Evolutionary conservation across 2,113 vertebrate species (phyloP).

Genomic region (Argyrosomus japonicus): DNA sequence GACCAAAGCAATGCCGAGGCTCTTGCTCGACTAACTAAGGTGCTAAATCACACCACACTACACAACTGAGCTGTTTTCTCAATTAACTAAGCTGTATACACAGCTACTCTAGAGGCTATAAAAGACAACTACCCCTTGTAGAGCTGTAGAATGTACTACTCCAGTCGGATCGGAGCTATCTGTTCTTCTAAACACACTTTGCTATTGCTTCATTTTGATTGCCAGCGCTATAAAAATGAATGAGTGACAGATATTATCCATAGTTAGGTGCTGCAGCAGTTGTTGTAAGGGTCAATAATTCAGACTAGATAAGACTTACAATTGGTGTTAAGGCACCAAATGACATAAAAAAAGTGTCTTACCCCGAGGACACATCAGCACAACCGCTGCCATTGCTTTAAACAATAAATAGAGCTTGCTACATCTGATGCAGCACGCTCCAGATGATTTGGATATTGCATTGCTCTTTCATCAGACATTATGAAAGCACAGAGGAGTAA

Average conservation of each 20-base stretch:
- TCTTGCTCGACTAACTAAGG: neutral
- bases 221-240: constrained; percentile 49
- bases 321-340: constrained; percentile 42
- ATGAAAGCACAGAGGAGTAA: constrained; percentile 31
- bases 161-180: constrained; percentile 3
- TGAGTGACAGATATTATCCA: constrained; percentile 38
- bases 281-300: constrained; percentile 55
- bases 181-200: constrained; percentile 25
- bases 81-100: constrained; percentile 50
- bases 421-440: neutral
- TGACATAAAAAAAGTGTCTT: constrained; percentile 18
- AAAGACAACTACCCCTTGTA: constrained; percentile 41
- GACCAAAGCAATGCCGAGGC: neutral
- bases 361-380: constrained; percentile 39
- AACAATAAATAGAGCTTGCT: constrained; percentile 31
- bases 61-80: constrained; percentile 33
- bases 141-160: constrained; percentile 30
- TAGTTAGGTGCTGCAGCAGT: constrained; percentile 29
- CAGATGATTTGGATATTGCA: constrained; percentile 35
- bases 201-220: constrained; percentile 39
- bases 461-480: constrained; percentile 45
- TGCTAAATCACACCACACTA: constrained; percentile 16
- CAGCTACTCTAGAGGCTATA: constrained; percentile 20
- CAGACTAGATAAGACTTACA: constrained; percentile 33
- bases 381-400: constrained; percentile 26